Base-by-base conservation (phyloP, 2,113 vertebrate genomes). In the Crotophaga sulcirostris region DNA sequence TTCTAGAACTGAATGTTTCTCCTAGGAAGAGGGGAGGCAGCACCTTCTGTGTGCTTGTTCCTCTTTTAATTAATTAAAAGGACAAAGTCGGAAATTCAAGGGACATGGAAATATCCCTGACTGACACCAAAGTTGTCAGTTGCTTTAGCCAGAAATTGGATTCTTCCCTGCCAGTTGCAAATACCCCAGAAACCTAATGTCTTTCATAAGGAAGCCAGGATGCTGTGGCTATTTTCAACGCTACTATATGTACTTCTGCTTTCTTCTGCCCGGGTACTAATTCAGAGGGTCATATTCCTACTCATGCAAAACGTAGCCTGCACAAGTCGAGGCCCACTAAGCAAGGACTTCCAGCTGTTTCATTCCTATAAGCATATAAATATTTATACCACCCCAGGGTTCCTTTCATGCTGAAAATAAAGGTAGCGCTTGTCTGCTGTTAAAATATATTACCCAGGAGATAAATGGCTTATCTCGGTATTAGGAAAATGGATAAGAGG, bases 331-430 rank as follows among this genome's bases (percentile, higher is more conserved):
- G 80, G 81, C 84, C 24, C 0, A 15, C 76, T 89, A 88, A 89
- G 82, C 63, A 70, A 94, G 67, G 76, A 74, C 73, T 85, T 94
- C 70, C 86, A 94, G 84, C 90, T 87, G 84, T 80, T 94, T 87
- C 45, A 56, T 94, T 96, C 81, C 81, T 79, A 21, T 89, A 84
- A 88, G 67, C 63, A 67, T 72, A 95, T 95, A 94, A 89, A 95
- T 95, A 97, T 95, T 97, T 97, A 92, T 91, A 91, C 25, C 76
- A 82, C 70, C 55, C 87, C 58, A 62, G 93, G 90, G 85, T 63
- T 95, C 69, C 70, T 91, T 95, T 94, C 47, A 47, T 74, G 70
- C 67, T 94, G 85, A 94, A 96, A 95, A 94, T 60, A 95, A 93
- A 93, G 87, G 94, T 93, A 96, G 84, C 85, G 68, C 87, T 93